A percentile compares a stretch with the other conserved stretches of the same genome.
Conservation (phyloP, 2,888 invertebrate species). For the Apeira syringaria region DNA sequence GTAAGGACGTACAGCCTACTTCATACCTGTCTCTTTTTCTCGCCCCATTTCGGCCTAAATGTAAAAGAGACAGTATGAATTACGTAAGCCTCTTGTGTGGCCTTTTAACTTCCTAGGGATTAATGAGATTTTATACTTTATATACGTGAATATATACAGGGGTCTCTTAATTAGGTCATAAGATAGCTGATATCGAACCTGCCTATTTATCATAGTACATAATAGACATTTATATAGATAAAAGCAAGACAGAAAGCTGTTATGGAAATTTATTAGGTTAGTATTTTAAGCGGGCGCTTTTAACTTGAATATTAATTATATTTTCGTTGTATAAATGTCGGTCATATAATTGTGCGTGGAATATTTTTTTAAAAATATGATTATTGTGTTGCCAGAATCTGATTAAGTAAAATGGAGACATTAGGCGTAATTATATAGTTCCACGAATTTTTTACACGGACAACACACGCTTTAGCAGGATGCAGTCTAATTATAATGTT, state of each 20-base stretch:
- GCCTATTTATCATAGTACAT: conserved; percentile 32
- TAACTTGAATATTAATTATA: conserved; percentile 32
- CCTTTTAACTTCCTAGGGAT: conserved; percentile 52
- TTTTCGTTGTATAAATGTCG: conserved; percentile 28
- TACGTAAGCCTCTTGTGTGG: conserved; percentile 48
- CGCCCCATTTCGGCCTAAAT: conserved; percentile 33
- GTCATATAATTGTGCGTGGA: conserved; percentile 31
- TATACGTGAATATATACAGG: conserved; percentile 48
- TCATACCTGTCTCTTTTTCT: conserved; percentile 64
- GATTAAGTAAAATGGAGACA: conserved; percentile 29
- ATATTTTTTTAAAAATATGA: conserved; percentile 33
- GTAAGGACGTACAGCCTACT: conserved; percentile 64
- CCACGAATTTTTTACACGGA: conserved; percentile 11
- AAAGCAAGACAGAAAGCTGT: conserved; percentile 31
- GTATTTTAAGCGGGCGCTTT: conserved; percentile 34
- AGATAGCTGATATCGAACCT: conserved; percentile 45
- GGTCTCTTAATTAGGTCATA: conserved; percentile 51
- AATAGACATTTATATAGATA: conserved; percentile 33
- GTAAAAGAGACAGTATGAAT: conserved; percentile 50
- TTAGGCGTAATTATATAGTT: conserved; percentile 16
- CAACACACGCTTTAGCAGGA: conserved; percentile 10
- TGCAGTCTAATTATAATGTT: no score
- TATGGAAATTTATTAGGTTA: conserved; percentile 34
- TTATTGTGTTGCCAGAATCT: conserved; percentile 23
- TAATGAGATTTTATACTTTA: conserved; percentile 51